Evolutionary conservation across 2,797 vertebrate species (phyloP).

Genomic region (Xiphophorus birchmanni): DNA sequence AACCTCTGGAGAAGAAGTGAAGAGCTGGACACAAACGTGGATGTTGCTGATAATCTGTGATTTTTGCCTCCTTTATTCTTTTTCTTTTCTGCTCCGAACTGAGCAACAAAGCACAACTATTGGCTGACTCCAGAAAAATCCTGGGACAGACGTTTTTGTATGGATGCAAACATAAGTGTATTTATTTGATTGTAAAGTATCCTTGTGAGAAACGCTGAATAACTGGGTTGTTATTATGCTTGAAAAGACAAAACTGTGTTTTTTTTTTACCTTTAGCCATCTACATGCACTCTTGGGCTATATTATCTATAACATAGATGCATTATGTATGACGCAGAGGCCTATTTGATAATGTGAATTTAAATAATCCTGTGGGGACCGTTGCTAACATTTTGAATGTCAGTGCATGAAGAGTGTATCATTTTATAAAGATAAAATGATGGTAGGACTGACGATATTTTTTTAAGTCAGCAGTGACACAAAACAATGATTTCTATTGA

Average conservation of each 20-base stretch:
- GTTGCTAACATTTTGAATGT: conserved; percentile 68
- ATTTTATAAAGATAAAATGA: conserved; percentile 35
- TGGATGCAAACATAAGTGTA: conserved; percentile 74
- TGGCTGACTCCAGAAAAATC: conserved; percentile 62
- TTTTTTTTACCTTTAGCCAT: conserved; percentile 52
- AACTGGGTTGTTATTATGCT: conserved; percentile 55
- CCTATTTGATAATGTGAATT: conserved; percentile 82
- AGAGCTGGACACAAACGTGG: conserved; percentile 59
- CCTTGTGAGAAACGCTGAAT: conserved; percentile 68
- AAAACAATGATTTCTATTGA: conserved; percentile 39
- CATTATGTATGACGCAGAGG: conserved; percentile 51
- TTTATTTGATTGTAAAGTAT: conserved; percentile 76
- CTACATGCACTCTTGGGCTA: conserved; percentile 68
- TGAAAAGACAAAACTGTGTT: conserved; percentile 66
- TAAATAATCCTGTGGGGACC: conserved; percentile 58
- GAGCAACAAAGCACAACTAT: conserved; percentile 73
- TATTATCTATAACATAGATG: conserved; percentile 52
- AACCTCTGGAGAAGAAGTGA: conserved; percentile 88
- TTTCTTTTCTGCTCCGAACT: conserved; percentile 25
- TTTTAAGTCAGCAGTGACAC: conserved; percentile 44
- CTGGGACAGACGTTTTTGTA: conserved; percentile 62
- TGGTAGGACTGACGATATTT: conserved; percentile 35
- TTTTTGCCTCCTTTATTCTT: conserved; percentile 55
- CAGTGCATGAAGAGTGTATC: conserved; percentile 72
- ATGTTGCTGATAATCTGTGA: conserved; percentile 66